Base-by-base conservation (phyloP, 2,888 invertebrate species). In the Stomorhina lunata region DNA sequence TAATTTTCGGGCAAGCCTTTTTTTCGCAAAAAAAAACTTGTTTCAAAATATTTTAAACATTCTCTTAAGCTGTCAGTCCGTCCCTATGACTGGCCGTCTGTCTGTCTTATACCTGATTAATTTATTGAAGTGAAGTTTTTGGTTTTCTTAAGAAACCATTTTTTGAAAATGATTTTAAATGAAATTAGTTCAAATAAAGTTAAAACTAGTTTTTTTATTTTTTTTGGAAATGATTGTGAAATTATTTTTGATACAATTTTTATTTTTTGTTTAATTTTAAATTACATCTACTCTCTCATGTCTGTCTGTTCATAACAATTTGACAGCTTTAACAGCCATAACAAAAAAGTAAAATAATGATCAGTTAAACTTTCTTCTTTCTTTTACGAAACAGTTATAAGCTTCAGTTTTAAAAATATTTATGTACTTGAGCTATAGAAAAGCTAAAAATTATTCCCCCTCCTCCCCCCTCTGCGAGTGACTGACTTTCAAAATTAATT, bases 361-460 rank as follows among this genome's bases (percentile, higher is more conserved):
- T 68, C 32, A 50, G 57, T 71, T 71, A 65, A 76, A 81, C 81
- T 76, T 81, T 81, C 72, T 61, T 72, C 76, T 34, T 68, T 61
- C 25, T 50, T 68, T 69, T 59, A 25, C n/a, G 15, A 12, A 25
- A 22, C 22, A 45, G 29, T 57, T n/a, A 25, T 63, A 37, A 61
- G 40, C 75, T 34, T 69, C 68, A 75, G 69, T 63, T 57, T 71
- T 25, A 32, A 50, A 66, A 65, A 78, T 57, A 29, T 17, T 15
- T 6, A 34, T 10, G 4, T 10, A 34, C n/a, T 22, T 10, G 45
- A n/a, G n/a, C n/a, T 45, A 45, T 45, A 45, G 20, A 48, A 65
- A 20, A 22, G n/a, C 27, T 15, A n/a, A 37, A 48, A 65, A 59
- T 61, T 43, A 43, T 40, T 43, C 27, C 15, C 37, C 27, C 40